Evolutionary conservation across 1,140 invertebrate species (phyloP), one percentile per base, ranked within the genome.

Genomic region (Lepidurus couesii): DNA sequence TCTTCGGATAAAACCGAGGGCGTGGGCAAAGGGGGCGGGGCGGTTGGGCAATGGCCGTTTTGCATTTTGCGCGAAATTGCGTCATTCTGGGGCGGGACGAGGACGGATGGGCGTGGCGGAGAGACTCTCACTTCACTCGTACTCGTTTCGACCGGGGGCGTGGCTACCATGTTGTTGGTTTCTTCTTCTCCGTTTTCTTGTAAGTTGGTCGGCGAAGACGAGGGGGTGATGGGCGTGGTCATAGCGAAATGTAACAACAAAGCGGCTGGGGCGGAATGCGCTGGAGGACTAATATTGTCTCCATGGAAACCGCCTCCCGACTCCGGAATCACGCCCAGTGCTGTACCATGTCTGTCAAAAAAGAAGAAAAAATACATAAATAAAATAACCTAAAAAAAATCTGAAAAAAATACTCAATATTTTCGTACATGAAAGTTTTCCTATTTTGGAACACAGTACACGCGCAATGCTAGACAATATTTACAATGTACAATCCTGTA

Each of bases 1-100:
- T 87, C 86, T 79, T 83, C 80, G 16, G 81, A 78, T 7, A 80
- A 74, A 16, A 78, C 47, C 10, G 79, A 80, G 8, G 79, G 76
- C 76, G 79, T 75, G 26, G 44, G 76, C 11, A 44, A 77, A 44
- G 76, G 43, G 43, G 47, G 47, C 11, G 76, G 34, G 53, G 53
- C 53, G 7, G 53, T 65, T 0, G 53, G 53, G 53, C 21, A 11
- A 65, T 65, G 53, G 4, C 53, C 53, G 21, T 65, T 65, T 65
- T 65, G 53, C 53, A 9, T 21, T 65, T n/a, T 65, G 16, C 53
- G 53, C 53, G 16, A 7, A 5, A 65, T 21, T 7, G 53, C 16
- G 16, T 65, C 53, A 65, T 21, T 65, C 16, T 13, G 6, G 53
- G 53, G 53, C 8, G 53, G 53, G 53, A 13, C 16, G 53, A 65